Evolutionary conservation across 2,797 vertebrate genomes (phyloP).

Genomic region (Epinephelus awoara): DNA sequence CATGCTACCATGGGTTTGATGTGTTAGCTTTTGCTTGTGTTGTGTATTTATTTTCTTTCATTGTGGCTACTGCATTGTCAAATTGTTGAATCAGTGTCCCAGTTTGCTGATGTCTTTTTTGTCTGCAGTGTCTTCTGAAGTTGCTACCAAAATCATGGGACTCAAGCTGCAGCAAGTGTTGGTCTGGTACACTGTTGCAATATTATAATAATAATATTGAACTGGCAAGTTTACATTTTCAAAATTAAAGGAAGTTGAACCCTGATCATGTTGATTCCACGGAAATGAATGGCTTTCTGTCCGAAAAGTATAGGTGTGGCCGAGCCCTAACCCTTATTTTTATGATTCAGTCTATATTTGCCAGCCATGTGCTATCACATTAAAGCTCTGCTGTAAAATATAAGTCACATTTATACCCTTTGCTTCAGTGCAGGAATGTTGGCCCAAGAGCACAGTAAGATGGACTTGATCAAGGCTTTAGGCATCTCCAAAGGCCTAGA

Average conservation of each 20-base stretch:
- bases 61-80: background rate
- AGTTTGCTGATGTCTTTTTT: background rate
- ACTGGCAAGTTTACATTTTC: background rate
- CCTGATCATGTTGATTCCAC: background rate
- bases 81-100: conserved; percentile 3
- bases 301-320: background rate
- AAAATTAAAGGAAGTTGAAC: background rate
- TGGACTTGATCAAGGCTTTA: conserved; percentile 32
- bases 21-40: conserved; percentile 6
- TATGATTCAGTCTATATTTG: conserved; percentile 23
- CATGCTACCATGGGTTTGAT: conserved; percentile 1
- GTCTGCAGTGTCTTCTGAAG: background rate
- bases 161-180: background rate
- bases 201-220: too few relatives aligned
- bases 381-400: conserved; percentile 23
- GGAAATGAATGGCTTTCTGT: conserved; percentile 21
- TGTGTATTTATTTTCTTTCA: background rate
- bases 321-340: conserved; percentile 7
- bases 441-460: conserved; percentile 22
- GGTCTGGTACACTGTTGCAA: conserved; percentile 10
- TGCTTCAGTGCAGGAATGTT: conserved; percentile 48
- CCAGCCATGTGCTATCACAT: background rate
- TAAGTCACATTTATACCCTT: conserved; percentile 28
- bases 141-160: background rate
- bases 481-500: conserved; percentile 15